Evolutionary conservation across 2,113 vertebrate genomes (phyloP).

Genomic region (Pygoscelis adeliae): DNA sequence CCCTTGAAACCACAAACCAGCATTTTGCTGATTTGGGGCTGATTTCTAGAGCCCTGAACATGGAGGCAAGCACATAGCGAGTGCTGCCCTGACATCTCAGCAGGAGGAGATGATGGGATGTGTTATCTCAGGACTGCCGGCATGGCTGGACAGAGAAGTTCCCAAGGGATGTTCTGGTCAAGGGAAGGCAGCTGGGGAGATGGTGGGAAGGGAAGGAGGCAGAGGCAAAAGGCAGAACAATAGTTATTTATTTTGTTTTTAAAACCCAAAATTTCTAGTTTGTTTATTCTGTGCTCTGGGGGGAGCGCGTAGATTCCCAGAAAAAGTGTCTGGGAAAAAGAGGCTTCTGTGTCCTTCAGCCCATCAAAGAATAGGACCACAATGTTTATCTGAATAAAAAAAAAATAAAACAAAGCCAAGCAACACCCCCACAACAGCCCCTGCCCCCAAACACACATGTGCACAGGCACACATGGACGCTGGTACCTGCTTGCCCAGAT

Average conservation of each 20-base stretch:
- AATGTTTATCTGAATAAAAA: neutral
- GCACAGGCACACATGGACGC: neutral
- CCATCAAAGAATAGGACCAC: neutral
- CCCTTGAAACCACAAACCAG: neutral
- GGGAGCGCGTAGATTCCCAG: neutral
- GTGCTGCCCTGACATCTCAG: neutral
- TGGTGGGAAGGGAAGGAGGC: slow-evolving; percentile 24
- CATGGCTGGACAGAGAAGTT: neutral
- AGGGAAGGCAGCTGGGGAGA: slow-evolving; percentile 6
- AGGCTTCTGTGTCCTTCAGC: neutral
- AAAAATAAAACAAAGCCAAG: neutral
- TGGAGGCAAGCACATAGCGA: neutral
- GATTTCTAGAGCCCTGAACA: neutral
- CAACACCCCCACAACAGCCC: neutral
- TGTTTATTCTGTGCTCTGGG: neutral
- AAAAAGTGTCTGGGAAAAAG: slow-evolving; percentile 28
- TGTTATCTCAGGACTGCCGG: neutral
- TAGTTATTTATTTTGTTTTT: slow-evolving; percentile 41
- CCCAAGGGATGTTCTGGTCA: neutral
- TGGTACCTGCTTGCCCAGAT: neutral
- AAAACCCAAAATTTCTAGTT: slow-evolving; percentile 3
- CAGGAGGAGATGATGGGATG: neutral
- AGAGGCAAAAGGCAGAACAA: neutral
- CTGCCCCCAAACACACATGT: neutral
- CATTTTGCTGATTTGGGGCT: neutral